Base-by-base conservation (phyloP, 2,113 vertebrate species). In the Grallaria varia region DNA sequence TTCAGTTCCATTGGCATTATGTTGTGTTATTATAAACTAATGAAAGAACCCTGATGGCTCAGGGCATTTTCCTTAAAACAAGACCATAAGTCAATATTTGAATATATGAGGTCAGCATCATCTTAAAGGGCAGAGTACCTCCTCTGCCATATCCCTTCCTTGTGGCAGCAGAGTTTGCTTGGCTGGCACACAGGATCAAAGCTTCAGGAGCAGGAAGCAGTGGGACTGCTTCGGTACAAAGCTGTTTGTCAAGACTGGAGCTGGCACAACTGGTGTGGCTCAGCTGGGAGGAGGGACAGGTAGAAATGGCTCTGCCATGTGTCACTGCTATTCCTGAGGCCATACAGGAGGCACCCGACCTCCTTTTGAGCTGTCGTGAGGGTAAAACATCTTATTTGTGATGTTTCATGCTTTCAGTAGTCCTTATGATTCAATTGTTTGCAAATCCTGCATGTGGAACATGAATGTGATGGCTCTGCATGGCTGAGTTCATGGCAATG, bases 291-390 rank as follows among this genome's bases (percentile, higher is more conserved):
- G 45, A 71, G 84, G 42, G 69, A 37, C 35, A 44, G 71, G 59
- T 56, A 16, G 74, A 52, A 87, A 76, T 87, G 82, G 40, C 53
- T 91, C 49, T 94, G 87, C 49, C 12, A 1, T 83, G 92, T 83
- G 95, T 97, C 94, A 88, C 39, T 47, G 39, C 40, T 20, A 0
- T 62, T 87, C 53, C 56, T 0, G 16, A 35, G 39, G 63, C 15
- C 0, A 0, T 33, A 2, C 16, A 39, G 53, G n/a, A 90, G 59
- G 17, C 1, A 1, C 20, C 49, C 0, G 1, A n/a, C 62, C 53
- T 95, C 28, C n/a, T 89, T 58, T 42, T 44, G 89, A 84, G 73
- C 14, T 67, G 0, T n/a, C 63, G 1, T 33, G 47, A 25, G 78
- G 62, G 37, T 16, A 5, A 69, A 72, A 60, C 37, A 8, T 64